Evolutionary conservation across 1,140 invertebrate species (phyloP).

Genomic region (Leptonema lineaticorne): DNA sequence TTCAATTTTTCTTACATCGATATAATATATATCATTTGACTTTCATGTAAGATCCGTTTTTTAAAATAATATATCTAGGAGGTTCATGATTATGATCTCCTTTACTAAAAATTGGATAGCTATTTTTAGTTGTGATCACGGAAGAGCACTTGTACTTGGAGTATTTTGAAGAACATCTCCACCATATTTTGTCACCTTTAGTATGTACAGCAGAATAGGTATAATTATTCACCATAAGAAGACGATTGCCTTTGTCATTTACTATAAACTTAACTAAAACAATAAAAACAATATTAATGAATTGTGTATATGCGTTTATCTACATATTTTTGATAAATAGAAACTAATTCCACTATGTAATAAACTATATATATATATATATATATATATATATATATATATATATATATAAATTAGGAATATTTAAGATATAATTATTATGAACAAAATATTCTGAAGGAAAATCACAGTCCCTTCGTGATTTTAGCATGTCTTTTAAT

Average conservation of each 20-base stretch:
- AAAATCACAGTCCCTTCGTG: too few species aligned
- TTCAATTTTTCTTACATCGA: too few species aligned
- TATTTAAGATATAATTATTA: too few species aligned
- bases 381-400: too few species aligned
- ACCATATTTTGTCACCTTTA: not conserved
- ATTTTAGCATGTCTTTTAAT: too few species aligned
- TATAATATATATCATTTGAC: too few species aligned
- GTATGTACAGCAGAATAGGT: not conserved
- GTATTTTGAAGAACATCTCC: not conserved
- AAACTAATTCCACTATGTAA: too few species aligned
- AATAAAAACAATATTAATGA: not conserved
- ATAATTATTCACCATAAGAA: not conserved
- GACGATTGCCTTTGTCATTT: not conserved
- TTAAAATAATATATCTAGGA: not conserved
- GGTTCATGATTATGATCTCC: not conserved
- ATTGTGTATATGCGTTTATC: not conserved
- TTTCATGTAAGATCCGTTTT: not conserved
- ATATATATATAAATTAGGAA: too few species aligned
- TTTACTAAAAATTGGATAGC: not conserved
- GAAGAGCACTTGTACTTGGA: not conserved
- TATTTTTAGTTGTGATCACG: not conserved
- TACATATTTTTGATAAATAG: not conserved
- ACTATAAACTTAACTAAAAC: not conserved
- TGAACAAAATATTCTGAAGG: too few species aligned
- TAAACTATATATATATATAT: too few species aligned